Base-by-base conservation (phyloP, 2,797 vertebrate species). In the Octomys mimax region DNA sequence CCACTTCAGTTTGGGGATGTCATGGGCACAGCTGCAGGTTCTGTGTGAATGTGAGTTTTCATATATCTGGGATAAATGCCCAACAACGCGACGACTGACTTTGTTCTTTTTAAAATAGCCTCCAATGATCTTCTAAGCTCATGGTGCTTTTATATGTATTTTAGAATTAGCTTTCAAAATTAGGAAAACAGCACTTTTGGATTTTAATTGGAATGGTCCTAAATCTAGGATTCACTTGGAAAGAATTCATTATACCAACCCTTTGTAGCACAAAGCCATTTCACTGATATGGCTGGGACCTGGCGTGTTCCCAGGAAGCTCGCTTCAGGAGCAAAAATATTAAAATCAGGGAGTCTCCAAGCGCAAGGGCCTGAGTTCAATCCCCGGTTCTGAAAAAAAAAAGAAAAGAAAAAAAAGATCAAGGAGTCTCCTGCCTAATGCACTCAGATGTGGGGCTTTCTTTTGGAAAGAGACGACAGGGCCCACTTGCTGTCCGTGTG, bases 161-260 rank as follows among this genome's bases (percentile, higher is more conserved):
- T 84, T 91, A 91, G 89, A 91, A 73, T 73, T 62, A 54, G 3
- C 22, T 62, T 73, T 73, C 33, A 61, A 83, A 83, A 62, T 73
- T 14, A 52, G 13, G 54, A 73, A 62, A 73, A 21, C 2, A 73
- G 36, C 16, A 18, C 54, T 73, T 61, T 49, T 28, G 31, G 28
- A 8, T 62, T 61, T 91, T 62, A 42, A 73, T 49, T 61, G 16
- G 33, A 8, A 49, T 83, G 57, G 14, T 54, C 42, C 33, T 83
- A 39, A 73, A 28, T 80, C 62, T 42, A 64, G 61, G 49, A 57
- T n/a, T 81, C 77, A 80, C 66, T 90, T 42, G 19, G n/a, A 70
- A n/a, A 90, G 52, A 90, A 90, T 81, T 79, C 33, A 83, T 61
- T 18, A 28, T n/a, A 36, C 26, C 42, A 16, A 73, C 13, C 4